These are phyloP conservation scores for Pseudorectes ferrugineus DNA, from an alignment of 2,113 vertebrate species.

Conservation along the genomic window DNA sequence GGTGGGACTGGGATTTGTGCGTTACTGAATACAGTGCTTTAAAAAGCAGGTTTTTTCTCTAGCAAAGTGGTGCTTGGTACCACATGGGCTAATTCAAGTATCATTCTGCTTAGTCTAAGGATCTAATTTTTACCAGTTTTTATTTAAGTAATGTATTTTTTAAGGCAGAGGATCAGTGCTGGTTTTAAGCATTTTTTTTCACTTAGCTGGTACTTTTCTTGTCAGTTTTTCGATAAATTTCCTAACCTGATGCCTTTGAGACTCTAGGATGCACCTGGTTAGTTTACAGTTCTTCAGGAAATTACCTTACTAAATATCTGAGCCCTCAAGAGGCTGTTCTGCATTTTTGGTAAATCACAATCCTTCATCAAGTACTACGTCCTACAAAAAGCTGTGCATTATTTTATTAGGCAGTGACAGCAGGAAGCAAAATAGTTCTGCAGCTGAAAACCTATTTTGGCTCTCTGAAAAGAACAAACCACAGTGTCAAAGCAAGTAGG, in stretches of 20 bases:
- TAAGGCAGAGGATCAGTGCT: background rate
- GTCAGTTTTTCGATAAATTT: background rate
- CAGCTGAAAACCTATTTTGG: background rate
- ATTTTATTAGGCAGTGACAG: background rate
- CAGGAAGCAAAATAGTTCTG: background rate
- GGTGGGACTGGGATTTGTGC: background rate
- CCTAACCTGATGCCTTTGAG: background rate
- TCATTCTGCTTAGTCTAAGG: background rate
- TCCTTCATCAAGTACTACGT: background rate
- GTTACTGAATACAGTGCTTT: background rate
- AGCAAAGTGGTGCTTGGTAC: background rate
- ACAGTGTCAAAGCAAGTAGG: background rate
- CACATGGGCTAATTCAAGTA: background rate
- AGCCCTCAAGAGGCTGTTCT: background rate
- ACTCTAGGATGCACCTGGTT: background rate
- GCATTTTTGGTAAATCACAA: background rate
- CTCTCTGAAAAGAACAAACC: background rate
- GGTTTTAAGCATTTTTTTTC: background rate
- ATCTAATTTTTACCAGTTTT: background rate
- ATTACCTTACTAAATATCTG: background rate
- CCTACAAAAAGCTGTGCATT: background rate
- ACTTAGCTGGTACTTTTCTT: background rate
- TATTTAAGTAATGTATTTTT: background rate
- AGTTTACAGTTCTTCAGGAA: background rate
- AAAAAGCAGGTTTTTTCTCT: background rate